Evolutionary conservation across 2,797 vertebrate species (phyloP).

Genomic region (Chrysocyon brachyurus): DNA sequence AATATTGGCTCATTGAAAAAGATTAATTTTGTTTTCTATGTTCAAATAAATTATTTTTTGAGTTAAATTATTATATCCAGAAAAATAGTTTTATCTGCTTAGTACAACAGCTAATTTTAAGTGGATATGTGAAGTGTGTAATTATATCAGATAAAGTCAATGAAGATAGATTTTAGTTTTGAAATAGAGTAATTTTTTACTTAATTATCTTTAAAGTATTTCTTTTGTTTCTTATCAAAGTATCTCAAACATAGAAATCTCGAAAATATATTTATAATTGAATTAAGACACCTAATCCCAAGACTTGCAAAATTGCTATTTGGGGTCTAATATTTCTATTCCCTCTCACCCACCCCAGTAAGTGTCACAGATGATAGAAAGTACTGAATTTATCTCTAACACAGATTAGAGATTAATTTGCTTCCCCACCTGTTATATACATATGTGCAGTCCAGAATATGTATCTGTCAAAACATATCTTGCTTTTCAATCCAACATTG

Average conservation of each 20-base stretch:
- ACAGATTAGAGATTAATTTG: not conserved
- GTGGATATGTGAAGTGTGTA: not conserved
- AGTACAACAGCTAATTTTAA: not conserved
- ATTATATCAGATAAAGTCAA: not conserved
- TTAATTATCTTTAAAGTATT: not conserved
- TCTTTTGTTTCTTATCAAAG: not conserved
- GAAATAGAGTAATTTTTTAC: not conserved
- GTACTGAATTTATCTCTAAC: not conserved
- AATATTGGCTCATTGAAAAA: not conserved
- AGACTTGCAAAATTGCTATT: not conserved
- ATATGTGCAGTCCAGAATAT: slow-evolving; percentile 9
- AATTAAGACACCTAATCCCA: not conserved
- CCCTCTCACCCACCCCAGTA: not conserved
- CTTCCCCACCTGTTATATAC: not conserved
- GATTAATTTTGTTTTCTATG: not conserved
- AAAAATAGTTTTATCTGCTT: not conserved
- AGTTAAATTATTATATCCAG: not conserved
- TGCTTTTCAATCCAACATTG: slow-evolving; percentile 62
- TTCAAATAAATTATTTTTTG: not conserved
- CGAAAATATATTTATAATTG: not conserved
- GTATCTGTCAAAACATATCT: not conserved
- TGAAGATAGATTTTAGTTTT: not conserved
- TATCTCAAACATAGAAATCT: not conserved
- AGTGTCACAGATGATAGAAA: not conserved
- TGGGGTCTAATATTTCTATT: not conserved